Evolutionary conservation across 2,797 vertebrate species (phyloP), one percentile per base, ranked within the genome.

Genomic region (Gila robusta): DNA sequence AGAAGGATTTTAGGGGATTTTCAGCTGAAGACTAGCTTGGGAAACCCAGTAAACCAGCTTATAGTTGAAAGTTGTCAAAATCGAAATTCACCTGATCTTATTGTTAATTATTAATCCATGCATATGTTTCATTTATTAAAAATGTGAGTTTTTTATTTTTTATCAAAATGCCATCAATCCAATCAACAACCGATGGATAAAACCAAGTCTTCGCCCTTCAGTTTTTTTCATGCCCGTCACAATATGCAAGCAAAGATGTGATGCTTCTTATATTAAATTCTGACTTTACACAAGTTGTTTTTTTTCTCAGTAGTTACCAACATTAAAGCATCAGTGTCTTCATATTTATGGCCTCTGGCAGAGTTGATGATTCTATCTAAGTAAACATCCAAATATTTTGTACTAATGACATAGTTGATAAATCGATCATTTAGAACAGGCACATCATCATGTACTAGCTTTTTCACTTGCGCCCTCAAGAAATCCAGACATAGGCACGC

Each of bases 371-470:
- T 10, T 69, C 11, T 44, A 16, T 80, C 17, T 5, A 52, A 66
- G 26, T 67, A 16, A 35, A 81, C 47, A 2, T 71, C n/a, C 62
- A 79, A 44, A 62, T 62, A 62, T 39, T 37, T 9, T 39, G 28
- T 54, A 11, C 26, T 73, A 21, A 62, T 59, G 52, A 59, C 70
- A 73, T 23, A 83, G 39, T 28, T 47, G 41, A 47, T 64, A 32
- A 47, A 64, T 74, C 11, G 37, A 35, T 64, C 70, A 52, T 84
- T 84, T 79, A 79, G 11, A 59, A 66, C 19, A 17, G 8, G 56
- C 39, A 17, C 74, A 70, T 54, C 37, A n/a, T 70, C 52, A 47
- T 59, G n/a, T 41, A 54, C n/a, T 41, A 6, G 74, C n/a, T 70
- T 44, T 32, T 83, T 64, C 28, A 76, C 32, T 77, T 37, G 1